Evolutionary conservation across 2,113 vertebrate genomes (phyloP), one percentile per base, ranked within the genome.

Genomic region (Dolichallabes microphthalmus): DNA sequence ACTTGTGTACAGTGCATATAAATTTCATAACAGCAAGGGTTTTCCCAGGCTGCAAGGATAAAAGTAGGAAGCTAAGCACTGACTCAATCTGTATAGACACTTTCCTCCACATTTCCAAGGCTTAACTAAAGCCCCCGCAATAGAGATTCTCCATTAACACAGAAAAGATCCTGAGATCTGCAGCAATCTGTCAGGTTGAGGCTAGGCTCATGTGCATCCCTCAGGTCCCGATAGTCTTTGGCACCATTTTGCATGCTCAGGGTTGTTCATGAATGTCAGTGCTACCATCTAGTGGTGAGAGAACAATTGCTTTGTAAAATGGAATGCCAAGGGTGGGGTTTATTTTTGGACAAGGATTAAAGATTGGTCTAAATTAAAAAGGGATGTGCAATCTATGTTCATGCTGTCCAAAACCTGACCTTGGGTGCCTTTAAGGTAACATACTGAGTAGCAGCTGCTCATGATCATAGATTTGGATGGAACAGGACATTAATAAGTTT

Each of bases 91-190:
- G 7, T 10, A 30, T 19, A 15, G 17, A 10, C 14, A n/a, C 53
- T 27, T 15, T 17, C 45, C 22, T 74, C 22, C 39, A 68, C 64
- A 8, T n/a, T 45, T 45, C 69, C 20, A 13, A 27, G 50, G 55
- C 68, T 73, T 73, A 87, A 84, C 27, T 64, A 76, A 87, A 84
- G 39, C 22, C 9, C 64, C 86, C 27, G 39, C 64, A 83, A 87
- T 87, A 83, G 81, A 61, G 75, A 83, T 52, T 83, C 60, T 83
- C 74, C 73, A 79, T 86, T 83, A 87, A 83, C 17, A 17, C 86
- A 63, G 35, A 55, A 69, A 60, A 69, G 75, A 55, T 85, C 79
- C 75, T 17, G 75, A 45, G 45, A 71, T 84, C 64, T 57, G 64
- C 30, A 57, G 63, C 63, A 79, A 71, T 69, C 84, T 85, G 52